phyloP scores from a whole-genome alignment of 2,113 vertebrate species.

The Melanocharis versteri region DNA sequence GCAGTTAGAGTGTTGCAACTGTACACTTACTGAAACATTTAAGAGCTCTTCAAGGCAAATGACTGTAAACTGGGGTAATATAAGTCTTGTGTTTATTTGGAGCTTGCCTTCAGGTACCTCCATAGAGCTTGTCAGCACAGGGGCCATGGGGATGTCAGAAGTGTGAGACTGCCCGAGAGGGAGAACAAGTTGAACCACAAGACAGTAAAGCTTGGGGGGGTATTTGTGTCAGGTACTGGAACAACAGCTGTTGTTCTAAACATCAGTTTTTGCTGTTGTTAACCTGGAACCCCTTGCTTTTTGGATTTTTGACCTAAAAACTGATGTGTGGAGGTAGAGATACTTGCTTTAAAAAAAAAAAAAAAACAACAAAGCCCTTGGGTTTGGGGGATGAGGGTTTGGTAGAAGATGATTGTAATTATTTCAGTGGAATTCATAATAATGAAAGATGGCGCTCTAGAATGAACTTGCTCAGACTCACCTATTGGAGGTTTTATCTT shows the following conservation, averaged over 20 bases:
- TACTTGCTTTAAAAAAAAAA: background rate
- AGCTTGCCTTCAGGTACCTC: conserved; percentile 6
- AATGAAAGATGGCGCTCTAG: background rate
- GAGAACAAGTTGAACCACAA: background rate
- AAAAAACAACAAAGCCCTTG: background rate
- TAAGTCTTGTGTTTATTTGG: background rate
- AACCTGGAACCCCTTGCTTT: background rate
- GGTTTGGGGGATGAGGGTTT: fast-evolving
- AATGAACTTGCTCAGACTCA: background rate
- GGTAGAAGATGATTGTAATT: background rate
- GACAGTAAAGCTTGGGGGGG: fast-evolving
- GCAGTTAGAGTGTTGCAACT: background rate
- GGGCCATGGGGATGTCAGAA: conserved; percentile 4
- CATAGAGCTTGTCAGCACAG: conserved; percentile 41
- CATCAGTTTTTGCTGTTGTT: background rate
- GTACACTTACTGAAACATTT: background rate
- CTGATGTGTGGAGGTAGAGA: background rate
- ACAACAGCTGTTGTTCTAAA: background rate
- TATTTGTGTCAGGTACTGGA: background rate
- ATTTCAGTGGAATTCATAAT: background rate
- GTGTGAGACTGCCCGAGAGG: conserved; percentile 35
- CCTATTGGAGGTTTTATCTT: background rate
- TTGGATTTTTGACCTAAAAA: background rate
- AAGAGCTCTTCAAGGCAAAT: background rate
- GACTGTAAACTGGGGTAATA: background rate